A percentile compares a stretch with the other conserved stretches of the same genome.
Evolutionary conservation across 2,888 invertebrate genomes (phyloP).

Genomic region (Endomychus coccineus): DNA sequence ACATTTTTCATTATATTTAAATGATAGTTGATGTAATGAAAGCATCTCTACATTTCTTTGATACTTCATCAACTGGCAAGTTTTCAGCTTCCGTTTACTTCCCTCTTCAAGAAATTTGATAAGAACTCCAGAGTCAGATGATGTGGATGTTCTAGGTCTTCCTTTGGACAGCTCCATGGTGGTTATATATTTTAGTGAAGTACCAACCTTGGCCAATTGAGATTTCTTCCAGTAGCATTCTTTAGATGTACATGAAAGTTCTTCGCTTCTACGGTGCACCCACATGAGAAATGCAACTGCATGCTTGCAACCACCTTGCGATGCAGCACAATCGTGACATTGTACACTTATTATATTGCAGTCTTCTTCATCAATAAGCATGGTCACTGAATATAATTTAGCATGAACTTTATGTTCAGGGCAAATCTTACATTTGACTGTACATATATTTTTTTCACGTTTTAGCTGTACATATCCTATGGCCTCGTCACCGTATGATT

Average conservation of each 20-base stretch:
- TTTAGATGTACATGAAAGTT: conserved; percentile 11
- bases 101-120: conserved; percentile 14
- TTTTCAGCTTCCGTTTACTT: conserved; percentile 17
- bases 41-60: conserved; percentile 12
- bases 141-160: neutral
- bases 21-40: conserved; percentile 10
- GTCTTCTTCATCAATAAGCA: conserved; percentile 13
- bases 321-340: conserved; percentile 14
- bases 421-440: too few species aligned
- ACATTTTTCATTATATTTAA: neutral
- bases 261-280: conserved; percentile 18
- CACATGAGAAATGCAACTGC: conserved; percentile 18
- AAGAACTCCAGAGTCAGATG: conserved; percentile 6
- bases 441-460: conserved; percentile 7
- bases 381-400: conserved; percentile 9
- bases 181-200: neutral
- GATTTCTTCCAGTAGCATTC: conserved; percentile 19
- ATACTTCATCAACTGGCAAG: conserved; percentile 20
- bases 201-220: conserved; percentile 9
- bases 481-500: conserved; percentile 15
- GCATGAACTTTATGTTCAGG: conserved; percentile 15
- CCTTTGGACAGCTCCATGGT: neutral
- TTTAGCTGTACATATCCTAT: conserved; percentile 14
- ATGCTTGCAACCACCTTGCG: conserved; percentile 18
- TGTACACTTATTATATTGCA: conserved; percentile 1